Conservation (phyloP, 2,888 invertebrate species). For the Xylota segnis region DNA sequence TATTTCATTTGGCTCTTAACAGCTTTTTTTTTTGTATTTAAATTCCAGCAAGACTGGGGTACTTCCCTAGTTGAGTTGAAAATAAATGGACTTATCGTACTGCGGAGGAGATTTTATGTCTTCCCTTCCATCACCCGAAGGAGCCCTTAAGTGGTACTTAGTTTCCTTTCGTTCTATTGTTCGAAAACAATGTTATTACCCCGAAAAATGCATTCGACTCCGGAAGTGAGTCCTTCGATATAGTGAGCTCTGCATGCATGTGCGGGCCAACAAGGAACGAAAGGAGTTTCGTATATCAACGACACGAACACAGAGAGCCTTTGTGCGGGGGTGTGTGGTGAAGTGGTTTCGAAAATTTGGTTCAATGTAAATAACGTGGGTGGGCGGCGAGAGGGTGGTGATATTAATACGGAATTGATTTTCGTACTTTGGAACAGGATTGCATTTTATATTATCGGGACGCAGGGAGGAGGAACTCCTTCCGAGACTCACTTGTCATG, state of each 20-base stretch:
- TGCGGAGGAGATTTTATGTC: conserved; percentile 28
- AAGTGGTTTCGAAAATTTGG: conserved; percentile 24
- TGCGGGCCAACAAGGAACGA: background rate
- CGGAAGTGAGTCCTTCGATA: conserved; percentile 64
- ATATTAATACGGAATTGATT: conserved; percentile 54
- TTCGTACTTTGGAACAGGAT: conserved; percentile 22
- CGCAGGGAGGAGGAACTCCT: background rate
- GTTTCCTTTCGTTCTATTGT: conserved; percentile 71
- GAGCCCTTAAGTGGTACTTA: conserved; percentile 68
- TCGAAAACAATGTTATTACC: conserved; percentile 73
- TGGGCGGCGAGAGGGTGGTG: conserved; percentile 1
- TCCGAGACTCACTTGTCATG: background rate
- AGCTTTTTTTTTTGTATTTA: conserved; percentile 38
- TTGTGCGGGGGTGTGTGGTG: background rate
- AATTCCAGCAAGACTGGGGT: conserved; percentile 21
- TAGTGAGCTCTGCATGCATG: background rate
- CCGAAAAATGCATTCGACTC: conserved; percentile 69
- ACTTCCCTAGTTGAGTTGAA: conserved; percentile 20
- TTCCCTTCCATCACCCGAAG: conserved; percentile 29
- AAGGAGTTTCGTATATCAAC: conserved; percentile 10
- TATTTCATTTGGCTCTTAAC: conserved; percentile 40
- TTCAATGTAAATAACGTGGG: conserved; percentile 41
- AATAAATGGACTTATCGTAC: conserved; percentile 65
- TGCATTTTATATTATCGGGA: conserved; percentile 20
- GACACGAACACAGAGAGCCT: background rate